These are phyloP conservation scores for Nothoprocta pentlandii DNA, from an alignment of 2,113 vertebrate species.

Conservation along the genomic window DNA sequence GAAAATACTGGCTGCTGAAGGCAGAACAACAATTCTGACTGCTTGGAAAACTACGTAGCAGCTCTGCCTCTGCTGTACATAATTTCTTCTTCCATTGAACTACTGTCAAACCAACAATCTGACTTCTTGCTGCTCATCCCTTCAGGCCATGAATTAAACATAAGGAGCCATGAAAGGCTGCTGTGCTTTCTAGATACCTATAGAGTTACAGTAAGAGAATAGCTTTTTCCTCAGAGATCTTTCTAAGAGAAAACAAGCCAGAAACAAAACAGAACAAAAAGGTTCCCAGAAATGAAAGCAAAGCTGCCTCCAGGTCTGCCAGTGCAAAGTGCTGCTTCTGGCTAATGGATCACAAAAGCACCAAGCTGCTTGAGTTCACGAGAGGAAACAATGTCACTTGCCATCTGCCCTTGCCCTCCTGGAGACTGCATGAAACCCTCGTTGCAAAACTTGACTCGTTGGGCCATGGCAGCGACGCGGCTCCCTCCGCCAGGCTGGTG, in stretches of 20 bases:
- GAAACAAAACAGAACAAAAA: neutral
- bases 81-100: neutral
- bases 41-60: neutral
- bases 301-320: neutral
- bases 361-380: no score
- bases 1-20: neutral
- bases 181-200: neutral
- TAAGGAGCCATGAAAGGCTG: neutral
- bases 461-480: neutral
- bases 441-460: neutral
- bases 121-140: neutral
- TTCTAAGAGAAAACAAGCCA: neutral
- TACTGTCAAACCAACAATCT: neutral
- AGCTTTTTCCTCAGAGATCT: neutral
- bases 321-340: neutral
- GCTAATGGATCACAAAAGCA: neutral
- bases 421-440: neutral
- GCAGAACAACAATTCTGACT: neutral
- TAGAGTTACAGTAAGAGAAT: neutral
- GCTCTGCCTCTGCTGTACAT: neutral
- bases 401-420: accelerated
- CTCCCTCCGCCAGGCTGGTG: neutral
- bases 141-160: neutral
- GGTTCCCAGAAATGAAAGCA: neutral
- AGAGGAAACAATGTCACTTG: neutral